phyloP scores from a whole-genome alignment of 2,113 vertebrate species.

The Gadus macrocephalus region DNA sequence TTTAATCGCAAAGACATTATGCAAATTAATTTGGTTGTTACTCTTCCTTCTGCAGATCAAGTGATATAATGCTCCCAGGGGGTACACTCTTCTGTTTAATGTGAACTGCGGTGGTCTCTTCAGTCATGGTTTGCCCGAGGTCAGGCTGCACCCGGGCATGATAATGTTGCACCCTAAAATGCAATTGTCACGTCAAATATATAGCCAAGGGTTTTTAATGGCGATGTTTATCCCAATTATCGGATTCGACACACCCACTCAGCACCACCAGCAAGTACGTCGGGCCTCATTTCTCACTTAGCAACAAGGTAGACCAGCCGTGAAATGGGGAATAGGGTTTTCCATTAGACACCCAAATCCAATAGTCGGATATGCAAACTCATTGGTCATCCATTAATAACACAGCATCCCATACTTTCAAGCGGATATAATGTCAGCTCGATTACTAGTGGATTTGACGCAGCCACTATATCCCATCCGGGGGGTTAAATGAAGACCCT shows the following conservation, averaged over 20 bases:
- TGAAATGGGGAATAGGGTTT: slow-evolving; percentile 54
- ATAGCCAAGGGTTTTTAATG: slow-evolving; percentile 20
- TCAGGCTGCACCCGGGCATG: slow-evolving; percentile 14
- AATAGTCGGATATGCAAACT: slow-evolving; percentile 34
- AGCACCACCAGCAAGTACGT: slow-evolving; percentile 44
- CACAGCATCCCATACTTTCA: too few species aligned
- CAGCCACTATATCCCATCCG: too few species aligned
- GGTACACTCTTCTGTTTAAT: neutral
- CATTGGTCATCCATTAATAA: too few species aligned
- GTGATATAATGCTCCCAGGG: too few species aligned
- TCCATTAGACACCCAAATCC: slow-evolving; percentile 45
- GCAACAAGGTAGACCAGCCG: slow-evolving; percentile 51
- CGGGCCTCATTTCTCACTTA: slow-evolving; percentile 47
- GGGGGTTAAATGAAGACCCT: too few species aligned
- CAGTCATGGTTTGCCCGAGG: slow-evolving; percentile 7
- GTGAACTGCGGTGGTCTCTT: too few species aligned
- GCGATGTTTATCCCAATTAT: slow-evolving; percentile 40
- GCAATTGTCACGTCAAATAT: slow-evolving; percentile 4
- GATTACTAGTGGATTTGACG: too few species aligned
- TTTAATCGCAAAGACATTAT: too few species aligned
- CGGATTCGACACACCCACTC: slow-evolving; percentile 51
- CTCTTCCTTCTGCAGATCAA: too few species aligned
- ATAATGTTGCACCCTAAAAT: slow-evolving; percentile 34
- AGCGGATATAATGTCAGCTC: too few species aligned
- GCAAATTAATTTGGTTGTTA: too few species aligned